Evolutionary conservation across 2,113 vertebrate genomes (phyloP), one percentile per base, ranked within the genome.

Genomic region (Rafetus swinhoei): DNA sequence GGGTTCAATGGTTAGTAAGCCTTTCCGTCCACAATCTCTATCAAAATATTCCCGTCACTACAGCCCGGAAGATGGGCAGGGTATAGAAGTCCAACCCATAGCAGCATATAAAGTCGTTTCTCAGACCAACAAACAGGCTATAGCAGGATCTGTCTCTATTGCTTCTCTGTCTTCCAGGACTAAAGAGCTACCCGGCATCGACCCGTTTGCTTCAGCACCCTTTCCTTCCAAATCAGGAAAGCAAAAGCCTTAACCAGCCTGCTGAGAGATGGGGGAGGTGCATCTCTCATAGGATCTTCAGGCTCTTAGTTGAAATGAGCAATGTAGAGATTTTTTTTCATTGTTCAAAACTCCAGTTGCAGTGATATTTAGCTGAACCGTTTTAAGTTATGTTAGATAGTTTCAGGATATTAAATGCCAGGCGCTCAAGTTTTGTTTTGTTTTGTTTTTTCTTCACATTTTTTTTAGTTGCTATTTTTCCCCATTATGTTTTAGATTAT

Each of bases 11-110:
- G 94, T 93, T 54, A 96, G 94, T 83, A 98, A 98, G 18, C 98
- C 99, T 35, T 99, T 99, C 98, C 98, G 97, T 87, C 99, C 99
- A 0, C 99, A 99, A 69, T 97, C 99, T 79, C 94, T 99, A 81
- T 96, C 99, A 59, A 99, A 99, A 96, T 99, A 99, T 85, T 99
- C 99, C 95, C 98, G 99, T 79, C 99, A 99, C 98, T 99, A 99
- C 95, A 95, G 98, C n/a, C 98, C 98, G 3, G 98, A 99, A 7
- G 98, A 98, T 6, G 96, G 97, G 89, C 97, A 86, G 24, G 93
- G 88, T 77, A 84, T 94, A 0, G 93, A 97, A 35, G 98, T 92
- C 60, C 98, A 98, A 94, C 98, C 98, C 79, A 98, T 98, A 13
- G 98, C 98, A 82, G 98, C 99, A 80, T 99, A 99, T 96, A 98